Evolutionary conservation across 2,888 invertebrate species (phyloP).

Genomic region (Nomada ferruginata): DNA sequence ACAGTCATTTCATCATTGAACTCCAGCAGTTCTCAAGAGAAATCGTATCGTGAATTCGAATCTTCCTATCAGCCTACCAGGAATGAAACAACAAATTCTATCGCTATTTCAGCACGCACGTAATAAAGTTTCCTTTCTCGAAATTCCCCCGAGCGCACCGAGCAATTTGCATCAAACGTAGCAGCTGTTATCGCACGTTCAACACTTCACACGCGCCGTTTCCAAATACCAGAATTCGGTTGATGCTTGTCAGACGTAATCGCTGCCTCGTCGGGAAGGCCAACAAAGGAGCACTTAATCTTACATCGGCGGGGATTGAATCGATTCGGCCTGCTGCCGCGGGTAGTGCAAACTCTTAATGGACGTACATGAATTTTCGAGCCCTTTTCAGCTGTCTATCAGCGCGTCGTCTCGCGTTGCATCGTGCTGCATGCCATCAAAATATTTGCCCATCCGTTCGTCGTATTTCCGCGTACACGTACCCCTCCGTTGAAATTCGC

Average conservation of each 20-base stretch:
- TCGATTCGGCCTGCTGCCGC: constrained; percentile 49
- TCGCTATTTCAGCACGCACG: neutral
- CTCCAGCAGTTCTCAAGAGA: too few relatives aligned
- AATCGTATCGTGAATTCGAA: too few relatives aligned
- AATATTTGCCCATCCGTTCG: constrained; percentile 15
- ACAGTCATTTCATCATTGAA: too few relatives aligned
- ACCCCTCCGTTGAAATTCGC: neutral
- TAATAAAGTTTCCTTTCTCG: neutral
- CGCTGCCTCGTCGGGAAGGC: constrained; percentile 11
- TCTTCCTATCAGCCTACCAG: neutral
- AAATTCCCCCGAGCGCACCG: neutral
- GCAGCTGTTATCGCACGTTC: constrained; percentile 1
- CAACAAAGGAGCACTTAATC: constrained; percentile 66
- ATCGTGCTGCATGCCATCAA: neutral
- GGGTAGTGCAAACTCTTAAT: constrained; percentile 53
- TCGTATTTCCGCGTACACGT: neutral
- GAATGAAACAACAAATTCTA: neutral
- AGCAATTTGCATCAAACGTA: constrained; percentile 10
- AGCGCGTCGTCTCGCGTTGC: constrained; percentile 20
- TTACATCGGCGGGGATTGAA: constrained; percentile 48
- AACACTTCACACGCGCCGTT: constrained; percentile 6
- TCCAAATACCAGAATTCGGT: constrained; percentile 24
- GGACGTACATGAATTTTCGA: constrained; percentile 61
- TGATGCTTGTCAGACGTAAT: constrained; percentile 30
- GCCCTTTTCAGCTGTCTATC: constrained; percentile 60